These are phyloP conservation scores for Rhizomys pruinosus DNA, from an alignment of 2,113 vertebrate species.

Conservation along the genomic window DNA sequence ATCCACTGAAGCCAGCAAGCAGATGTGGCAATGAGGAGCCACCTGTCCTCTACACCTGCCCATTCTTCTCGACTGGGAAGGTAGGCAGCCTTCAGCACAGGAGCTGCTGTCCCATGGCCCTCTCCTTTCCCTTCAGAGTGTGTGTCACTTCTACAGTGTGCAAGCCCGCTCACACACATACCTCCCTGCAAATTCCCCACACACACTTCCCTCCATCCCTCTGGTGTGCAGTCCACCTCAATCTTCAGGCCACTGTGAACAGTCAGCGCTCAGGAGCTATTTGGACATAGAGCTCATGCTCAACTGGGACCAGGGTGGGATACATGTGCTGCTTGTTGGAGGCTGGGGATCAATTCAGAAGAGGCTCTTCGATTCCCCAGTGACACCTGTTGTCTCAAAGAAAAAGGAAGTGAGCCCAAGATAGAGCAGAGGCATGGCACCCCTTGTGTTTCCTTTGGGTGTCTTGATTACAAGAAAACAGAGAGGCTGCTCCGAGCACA, in stretches of 20 bases:
- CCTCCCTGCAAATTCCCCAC: too few relatives aligned
- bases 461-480: background rate
- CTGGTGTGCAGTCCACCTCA: fast-evolving
- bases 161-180: background rate
- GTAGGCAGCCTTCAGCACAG: background rate
- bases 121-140: too few relatives aligned
- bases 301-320: too few relatives aligned
- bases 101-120: background rate
- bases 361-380: too few relatives aligned
- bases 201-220: background rate
- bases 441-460: background rate
- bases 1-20: fast-evolving
- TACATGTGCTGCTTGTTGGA: fast-evolving
- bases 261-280: fast-evolving
- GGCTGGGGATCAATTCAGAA: background rate
- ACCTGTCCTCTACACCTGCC: background rate
- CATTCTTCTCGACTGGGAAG: fast-evolving
- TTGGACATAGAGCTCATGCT: fast-evolving
- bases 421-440: fast-evolving
- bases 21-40: fast-evolving
- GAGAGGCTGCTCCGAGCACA: background rate
- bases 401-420: background rate
- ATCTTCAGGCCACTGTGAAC: too few relatives aligned
- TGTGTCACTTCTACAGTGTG: too few relatives aligned
- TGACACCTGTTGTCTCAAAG: fast-evolving